Percentiles rank a stretch among this genome's conserved stretches.
Evolutionary conservation across 2,888 invertebrate genomes (phyloP).

Genomic region (Gasteruption jaculator): DNA sequence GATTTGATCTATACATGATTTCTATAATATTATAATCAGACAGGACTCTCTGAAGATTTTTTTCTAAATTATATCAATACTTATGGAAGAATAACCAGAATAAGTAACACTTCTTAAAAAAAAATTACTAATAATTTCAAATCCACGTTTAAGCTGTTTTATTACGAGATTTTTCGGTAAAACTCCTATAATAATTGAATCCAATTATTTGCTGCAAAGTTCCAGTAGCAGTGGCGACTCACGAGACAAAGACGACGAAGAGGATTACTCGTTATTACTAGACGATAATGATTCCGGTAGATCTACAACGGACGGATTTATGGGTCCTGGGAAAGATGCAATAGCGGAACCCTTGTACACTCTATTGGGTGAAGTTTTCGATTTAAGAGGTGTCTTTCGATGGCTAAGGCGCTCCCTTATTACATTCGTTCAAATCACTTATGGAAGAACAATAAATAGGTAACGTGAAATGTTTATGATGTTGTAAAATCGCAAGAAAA

Average conservation of each 20-base stretch:
- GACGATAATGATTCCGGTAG: conserved; percentile 57
- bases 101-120: too few species aligned
- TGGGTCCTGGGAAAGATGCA: conserved; percentile 65
- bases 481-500: too few species aligned
- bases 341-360: conserved; percentile 89
- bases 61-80: too few species aligned
- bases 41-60: too few species aligned
- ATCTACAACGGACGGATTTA: conserved; percentile 42
- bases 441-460: conserved; percentile 88
- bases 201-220: conserved; percentile 19
- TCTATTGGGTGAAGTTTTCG: conserved; percentile 83
- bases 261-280: conserved; percentile 73
- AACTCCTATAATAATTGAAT: too few species aligned
- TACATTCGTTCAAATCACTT: conserved; percentile 86
- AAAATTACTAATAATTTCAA: too few species aligned
- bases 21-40: not conserved
- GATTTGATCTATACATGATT: not conserved
- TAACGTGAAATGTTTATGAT: too few species aligned
- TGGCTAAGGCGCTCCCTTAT: conserved; percentile 84
- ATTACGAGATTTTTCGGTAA: not conserved
- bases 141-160: not conserved
- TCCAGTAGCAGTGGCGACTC: conserved; percentile 61
- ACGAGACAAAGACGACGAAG: conserved; percentile 75
- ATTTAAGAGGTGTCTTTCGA: conserved; percentile 82
- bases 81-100: too few species aligned